Conservation (phyloP, 2,888 invertebrate species). For the Dasysyrphus tricinctus region DNA sequence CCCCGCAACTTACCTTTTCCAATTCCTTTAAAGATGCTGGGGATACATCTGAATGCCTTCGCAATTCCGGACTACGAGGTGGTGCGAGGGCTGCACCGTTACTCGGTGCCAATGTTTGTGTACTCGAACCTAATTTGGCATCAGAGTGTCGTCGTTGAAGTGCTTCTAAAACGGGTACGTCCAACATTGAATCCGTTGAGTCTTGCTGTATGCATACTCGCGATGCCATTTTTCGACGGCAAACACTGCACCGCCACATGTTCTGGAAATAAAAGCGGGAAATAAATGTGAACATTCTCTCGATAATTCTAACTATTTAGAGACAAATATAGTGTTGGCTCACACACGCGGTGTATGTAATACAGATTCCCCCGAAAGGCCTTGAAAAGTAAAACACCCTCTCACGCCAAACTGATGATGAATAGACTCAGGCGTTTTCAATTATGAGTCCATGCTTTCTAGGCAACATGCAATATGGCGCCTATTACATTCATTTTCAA, state of each 20-base stretch:
- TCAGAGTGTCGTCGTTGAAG: conserved; percentile 93
- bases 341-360: not conserved
- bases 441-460: not conserved
- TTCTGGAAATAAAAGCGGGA: conserved; percentile 83
- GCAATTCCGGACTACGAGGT: conserved; percentile 91
- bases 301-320: conserved; percentile 24
- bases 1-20: conserved; percentile 87
- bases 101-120: conserved; percentile 83
- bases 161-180: conserved; percentile 91
- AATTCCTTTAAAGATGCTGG: conserved; percentile 94
- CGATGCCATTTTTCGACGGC: conserved; percentile 92
- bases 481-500: not conserved
- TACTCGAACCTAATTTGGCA: conserved; percentile 87
- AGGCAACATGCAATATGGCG: conserved; percentile 6
- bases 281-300: conserved; percentile 44
- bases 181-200: conserved; percentile 92
- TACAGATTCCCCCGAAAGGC: not conserved
- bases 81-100: conserved; percentile 89
- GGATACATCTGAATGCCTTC: conserved; percentile 93
- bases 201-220: conserved; percentile 91
- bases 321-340: not conserved
- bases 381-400: not conserved
- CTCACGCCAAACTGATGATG: not conserved
- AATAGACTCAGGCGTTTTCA: conserved; percentile 16
- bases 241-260: conserved; percentile 95